Conservation (phyloP, 1,140 invertebrate genomes). For the Drosophila serrata region DNA sequence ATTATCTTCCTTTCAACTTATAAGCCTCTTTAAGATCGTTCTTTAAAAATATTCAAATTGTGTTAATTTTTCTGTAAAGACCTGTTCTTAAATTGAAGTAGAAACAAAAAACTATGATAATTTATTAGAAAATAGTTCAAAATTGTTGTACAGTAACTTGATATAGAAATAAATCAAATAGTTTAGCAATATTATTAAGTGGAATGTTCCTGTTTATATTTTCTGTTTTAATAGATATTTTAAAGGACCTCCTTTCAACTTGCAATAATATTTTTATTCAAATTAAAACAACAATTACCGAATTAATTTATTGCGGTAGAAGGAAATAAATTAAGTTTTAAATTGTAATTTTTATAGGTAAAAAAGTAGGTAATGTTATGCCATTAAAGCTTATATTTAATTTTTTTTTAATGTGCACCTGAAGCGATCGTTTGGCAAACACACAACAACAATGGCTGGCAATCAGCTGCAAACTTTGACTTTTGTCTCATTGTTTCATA, state of each 20-base stretch:
- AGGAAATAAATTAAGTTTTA: not conserved
- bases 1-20: not conserved
- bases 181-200: too few relatives aligned
- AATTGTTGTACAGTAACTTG: not conserved
- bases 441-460: conserved; percentile 48
- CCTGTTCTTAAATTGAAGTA: not conserved
- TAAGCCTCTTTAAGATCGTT: not conserved
- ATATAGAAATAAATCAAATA: not conserved
- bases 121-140: not conserved
- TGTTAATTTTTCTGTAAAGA: not conserved
- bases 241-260: too few relatives aligned
- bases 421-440: conserved; percentile 40
- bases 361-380: not conserved
- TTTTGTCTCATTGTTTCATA: conserved; percentile 83
- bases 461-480: conserved; percentile 55
- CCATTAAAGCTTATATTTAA: not conserved
- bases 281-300: too few relatives aligned
- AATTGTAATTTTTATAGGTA: not conserved
- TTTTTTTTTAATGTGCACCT: conserved; percentile 5
- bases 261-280: not conserved
- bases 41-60: not conserved
- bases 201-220: too few relatives aligned
- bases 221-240: too few relatives aligned
- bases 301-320: not conserved
- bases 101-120: too few relatives aligned